Conservation (phyloP, 1,140 invertebrate genomes). For the Mactra quadrangularis region DNA sequence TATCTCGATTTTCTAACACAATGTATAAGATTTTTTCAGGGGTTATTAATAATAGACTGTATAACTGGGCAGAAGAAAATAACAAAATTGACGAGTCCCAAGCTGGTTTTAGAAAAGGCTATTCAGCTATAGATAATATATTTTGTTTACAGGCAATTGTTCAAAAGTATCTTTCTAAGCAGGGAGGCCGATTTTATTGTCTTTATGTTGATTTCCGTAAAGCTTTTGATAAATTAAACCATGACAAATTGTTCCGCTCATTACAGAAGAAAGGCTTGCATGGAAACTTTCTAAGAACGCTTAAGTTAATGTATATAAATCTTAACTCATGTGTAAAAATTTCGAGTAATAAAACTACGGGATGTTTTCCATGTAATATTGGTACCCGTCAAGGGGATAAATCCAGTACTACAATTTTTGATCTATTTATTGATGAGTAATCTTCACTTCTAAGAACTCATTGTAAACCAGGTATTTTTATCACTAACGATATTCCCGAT, state of each 20-base stretch:
- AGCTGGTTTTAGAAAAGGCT: slow-evolving; percentile 36
- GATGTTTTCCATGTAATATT: slow-evolving; percentile 28
- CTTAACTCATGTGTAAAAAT: slow-evolving; percentile 26
- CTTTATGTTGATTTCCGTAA: slow-evolving; percentile 54
- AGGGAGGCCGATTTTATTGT: slow-evolving; percentile 43
- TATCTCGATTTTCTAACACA: slow-evolving; percentile 51
- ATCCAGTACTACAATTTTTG: slow-evolving; percentile 16
- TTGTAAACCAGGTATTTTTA: slow-evolving; percentile 18
- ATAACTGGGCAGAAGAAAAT: slow-evolving; percentile 35
- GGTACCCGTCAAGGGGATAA: slow-evolving; percentile 31
- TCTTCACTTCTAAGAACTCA: neutral
- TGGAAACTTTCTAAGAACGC: slow-evolving; percentile 10
- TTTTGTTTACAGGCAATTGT: slow-evolving; percentile 35
- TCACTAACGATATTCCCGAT: slow-evolving; percentile 26
- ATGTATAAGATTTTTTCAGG: slow-evolving; percentile 28
- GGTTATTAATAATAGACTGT: slow-evolving; percentile 21
- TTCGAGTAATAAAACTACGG: neutral
- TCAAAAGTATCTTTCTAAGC: slow-evolving; percentile 51
- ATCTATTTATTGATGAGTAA: slow-evolving; percentile 26
- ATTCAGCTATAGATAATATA: slow-evolving; percentile 52
- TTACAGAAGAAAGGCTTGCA: slow-evolving; percentile 12
- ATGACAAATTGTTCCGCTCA: slow-evolving; percentile 8
- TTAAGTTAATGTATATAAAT: slow-evolving; percentile 30
- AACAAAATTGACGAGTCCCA: slow-evolving; percentile 40
- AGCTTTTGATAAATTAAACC: slow-evolving; percentile 39